Percentiles rank a stretch among this genome's conserved stretches.
Conservation (phyloP, 2,888 invertebrate genomes). For the Timema cristinae region DNA sequence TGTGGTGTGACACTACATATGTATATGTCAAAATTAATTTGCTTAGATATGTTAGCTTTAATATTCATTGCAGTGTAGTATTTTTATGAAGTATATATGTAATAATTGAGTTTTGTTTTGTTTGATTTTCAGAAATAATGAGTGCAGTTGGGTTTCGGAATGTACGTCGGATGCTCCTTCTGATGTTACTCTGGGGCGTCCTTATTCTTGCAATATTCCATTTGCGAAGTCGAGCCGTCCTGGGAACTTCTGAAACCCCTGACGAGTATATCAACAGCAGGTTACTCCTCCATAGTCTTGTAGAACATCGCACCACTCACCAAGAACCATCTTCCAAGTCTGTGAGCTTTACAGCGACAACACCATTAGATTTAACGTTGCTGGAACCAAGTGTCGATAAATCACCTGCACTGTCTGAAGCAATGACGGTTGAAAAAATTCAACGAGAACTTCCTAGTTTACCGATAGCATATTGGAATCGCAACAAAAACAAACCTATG, state of each 20-base stretch:
- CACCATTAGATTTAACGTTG: slow-evolving; percentile 40
- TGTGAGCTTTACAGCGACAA: slow-evolving; percentile 1
- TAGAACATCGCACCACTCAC: slow-evolving; percentile 43
- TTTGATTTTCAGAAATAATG: too few relatives aligned
- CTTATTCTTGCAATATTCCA: slow-evolving; percentile 37
- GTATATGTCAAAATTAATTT: too few relatives aligned
- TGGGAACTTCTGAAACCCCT: slow-evolving; percentile 41
- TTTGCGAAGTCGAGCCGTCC: slow-evolving; percentile 37
- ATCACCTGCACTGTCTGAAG: slow-evolving; percentile 61
- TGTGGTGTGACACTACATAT: too few relatives aligned
- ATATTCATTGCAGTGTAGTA: too few relatives aligned
- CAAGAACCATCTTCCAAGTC: slow-evolving; percentile 40
- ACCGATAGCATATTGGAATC: slow-evolving; percentile 81
- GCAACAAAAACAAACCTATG: slow-evolving; percentile 68
- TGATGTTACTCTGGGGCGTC: slow-evolving; percentile 37
- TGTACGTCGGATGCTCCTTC: slow-evolving; percentile 35
- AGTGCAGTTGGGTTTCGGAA: slow-evolving; percentile 24
- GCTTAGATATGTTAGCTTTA: too few relatives aligned
- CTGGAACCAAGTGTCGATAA: slow-evolving; percentile 58
- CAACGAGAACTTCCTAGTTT: slow-evolving; percentile 77
- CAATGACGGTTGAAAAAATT: slow-evolving; percentile 71
- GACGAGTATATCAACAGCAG: slow-evolving; percentile 46
- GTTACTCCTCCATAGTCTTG: slow-evolving; percentile 50
- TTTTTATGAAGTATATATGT: too few relatives aligned
- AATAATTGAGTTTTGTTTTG: too few relatives aligned